Evolutionary conservation across 2,888 invertebrate species (phyloP), one percentile per base, ranked within the genome.

Genomic region (Odontocerum albicorne): DNA sequence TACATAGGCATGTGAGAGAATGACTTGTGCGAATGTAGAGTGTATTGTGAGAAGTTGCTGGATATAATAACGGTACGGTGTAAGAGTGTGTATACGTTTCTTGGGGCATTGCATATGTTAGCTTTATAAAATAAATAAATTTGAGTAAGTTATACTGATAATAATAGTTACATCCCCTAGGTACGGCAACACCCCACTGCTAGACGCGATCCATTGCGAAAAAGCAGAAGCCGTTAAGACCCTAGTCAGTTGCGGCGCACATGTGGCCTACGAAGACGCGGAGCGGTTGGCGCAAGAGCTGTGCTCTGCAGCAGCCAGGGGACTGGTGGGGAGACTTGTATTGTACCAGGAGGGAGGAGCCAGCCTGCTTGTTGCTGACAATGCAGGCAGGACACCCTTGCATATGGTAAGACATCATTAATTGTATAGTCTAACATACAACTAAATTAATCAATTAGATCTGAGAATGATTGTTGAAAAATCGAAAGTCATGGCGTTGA

Each of bases 171-270:
- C 10, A 27, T 7, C 27, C 44, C 68, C 35, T 65, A 77, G 82
- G 62, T 79, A 77, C 63, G 90, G 83, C 60, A 86, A 82, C 63
- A 87, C 86, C 15, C 89, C 86, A 1, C 80, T 91, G 0, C 75
- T 84, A 49, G 86, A 87, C 57, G 90, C 91, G 0, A 79, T 90
- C 1, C 74, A 83, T 35, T 73, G 73, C 35, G 86, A 88, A 64
- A 80, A 81, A 50, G 75, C 80, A 12, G 75, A 79, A 36, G 81
- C 86, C 7, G 89, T 93, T 47, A 71, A 79, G 16, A 62, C 89
- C 1, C 73, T 93, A 1, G 71, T 84, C 8, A 79, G 83, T 63
- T 89, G 90, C 62, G 93, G 93, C 0, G 91, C 91, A 1, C 87
- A 88, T 64, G 68, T 91, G 16, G 81, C 82, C 1, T 79, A 77